Base-by-base conservation (phyloP, 1,140 invertebrate genomes). In the Protaetia brevitarsis region DNA sequence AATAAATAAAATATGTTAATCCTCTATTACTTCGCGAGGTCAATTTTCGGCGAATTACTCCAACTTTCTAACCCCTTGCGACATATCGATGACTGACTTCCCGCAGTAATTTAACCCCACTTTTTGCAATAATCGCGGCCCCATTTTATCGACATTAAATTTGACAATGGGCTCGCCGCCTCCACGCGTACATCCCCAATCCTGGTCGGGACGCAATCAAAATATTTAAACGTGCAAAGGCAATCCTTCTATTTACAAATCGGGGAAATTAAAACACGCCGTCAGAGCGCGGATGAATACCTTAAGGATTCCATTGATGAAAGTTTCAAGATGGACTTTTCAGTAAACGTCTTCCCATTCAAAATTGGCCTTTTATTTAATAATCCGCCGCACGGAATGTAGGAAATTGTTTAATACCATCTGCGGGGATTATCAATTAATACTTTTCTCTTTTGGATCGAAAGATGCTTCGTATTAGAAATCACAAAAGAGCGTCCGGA, bases 21-120 rank as follows among this genome's bases (percentile, higher is more conserved):
- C 41, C 41, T 45, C 23, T 45, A 21, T 45, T 21, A 21, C 41
- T 45, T 45, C 23, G 16, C 23, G 23, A 45, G 41, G 19, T 45
- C 41, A 45, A 45, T 45, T 45, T 45, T 45, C 41, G 16, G 41
- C 41, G 23, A 45, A 45, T 45, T 45, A 19, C 13, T 45, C 23
- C 23, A 45, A 45, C 41, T 21, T 21, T 21, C 16, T 45, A 45
- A 45, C 19, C 23, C 41, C n/a, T n/a, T 45, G 41, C 41, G n/a
- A 45, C 23, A 21, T 45, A 45, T 45, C 41, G 23, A 45, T 45
- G 41, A 7, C 41, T 19, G 41, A 45, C 13, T 45, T 45, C 41
- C 7, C 4, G 41, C 13, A 45, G 41, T 45, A 45, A 45, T 45
- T 45, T 16, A 45, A 45, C 41, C 37, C 37, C 13, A 16, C 37